Base-by-base conservation (phyloP, 2,888 invertebrate genomes). In the Rambutsinella grinnellia region DNA sequence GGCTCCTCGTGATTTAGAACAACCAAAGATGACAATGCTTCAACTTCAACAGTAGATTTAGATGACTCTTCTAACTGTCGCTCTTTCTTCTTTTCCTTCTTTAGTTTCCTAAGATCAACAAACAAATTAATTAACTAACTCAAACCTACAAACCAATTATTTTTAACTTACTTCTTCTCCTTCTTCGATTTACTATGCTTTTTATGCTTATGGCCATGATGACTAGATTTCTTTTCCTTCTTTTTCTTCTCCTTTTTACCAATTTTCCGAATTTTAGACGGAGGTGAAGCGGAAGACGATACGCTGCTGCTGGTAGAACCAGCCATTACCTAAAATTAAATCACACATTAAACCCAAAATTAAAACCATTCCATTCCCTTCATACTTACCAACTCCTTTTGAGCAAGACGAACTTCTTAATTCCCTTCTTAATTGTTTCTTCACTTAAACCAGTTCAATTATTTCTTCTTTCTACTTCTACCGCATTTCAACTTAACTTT, bases 181-280 rank as follows among this genome's bases (percentile, higher is more conserved):
- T 90, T 90, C 23, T 71, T 76, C 49, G 47, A 83, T 82, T 87
- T 89, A 83, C 89, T 89, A 85, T 90, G 90, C 83, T 88, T 89
- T 81, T 90, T 90, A 84, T 89, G 88, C 67, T 89, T 88, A 83
- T 90, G 90, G 85, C 92, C 92, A 83, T 91, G 93, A 85, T 92
- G 92, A 74, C 79, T 78, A 56, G 75, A 68, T 54, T 84, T 85
- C 68, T 85, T 85, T 66, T 86, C 84, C 69, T 86, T 85, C 26
- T 85, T 84, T 61, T 85, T 82, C 74, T 78, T 79, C 70, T 74
- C 79, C 75, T 83, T 82, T 67, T 82, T 84, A 10, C 60, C 78
- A 26, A 77, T 70, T 66, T 82, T 84, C 70, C 79, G 84, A 63
- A 77, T 78, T 75, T 79, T 82, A 60, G 62, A 70, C 53, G 72